A percentile compares a stretch with the other conserved stretches of the same genome.
phyloP scores from a whole-genome alignment of 2,113 vertebrate genomes.

The Ochotona princeps region DNA sequence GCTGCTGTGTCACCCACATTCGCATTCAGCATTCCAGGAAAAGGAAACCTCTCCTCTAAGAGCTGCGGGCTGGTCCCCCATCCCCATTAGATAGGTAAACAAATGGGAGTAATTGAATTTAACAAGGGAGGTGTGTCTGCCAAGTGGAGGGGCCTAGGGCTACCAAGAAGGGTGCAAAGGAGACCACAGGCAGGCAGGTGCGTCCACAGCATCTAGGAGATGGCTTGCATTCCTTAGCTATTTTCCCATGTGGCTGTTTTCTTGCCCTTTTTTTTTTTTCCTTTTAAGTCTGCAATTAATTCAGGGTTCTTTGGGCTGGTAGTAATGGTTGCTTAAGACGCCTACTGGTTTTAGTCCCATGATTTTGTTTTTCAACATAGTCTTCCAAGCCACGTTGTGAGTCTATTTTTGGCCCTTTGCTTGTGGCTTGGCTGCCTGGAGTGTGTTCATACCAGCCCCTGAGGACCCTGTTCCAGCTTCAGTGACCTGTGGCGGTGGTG shows the following conservation, averaged over 20 bases:
- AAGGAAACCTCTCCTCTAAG: constrained; percentile 44
- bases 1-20: background rate
- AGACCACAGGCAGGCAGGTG: constrained; percentile 60
- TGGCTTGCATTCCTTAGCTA: constrained; percentile 82
- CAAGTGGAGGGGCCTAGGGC: constrained; percentile 38
- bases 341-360: constrained; percentile 84
- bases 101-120: constrained; percentile 73
- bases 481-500: constrained; percentile 68
- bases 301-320: constrained; percentile 78
- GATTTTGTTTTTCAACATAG: constrained; percentile 86
- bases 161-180: constrained; percentile 2
- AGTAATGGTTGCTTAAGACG: constrained; percentile 80
- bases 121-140: constrained; percentile 20
- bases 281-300: constrained; percentile 81
- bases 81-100: constrained; percentile 58
- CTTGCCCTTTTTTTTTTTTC: background rate
- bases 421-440: constrained; percentile 76
- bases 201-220: constrained; percentile 82
- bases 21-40: background rate
- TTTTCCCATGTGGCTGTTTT: constrained; percentile 80
- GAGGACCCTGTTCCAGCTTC: constrained; percentile 53
- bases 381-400: constrained; percentile 83
- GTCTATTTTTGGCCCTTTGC: constrained; percentile 85
- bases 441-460: constrained; percentile 79
- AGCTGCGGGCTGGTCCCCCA: constrained; percentile 35